phyloP scores from a whole-genome alignment of 2,888 invertebrate genomes.

The Tridacna crocea region DNA sequence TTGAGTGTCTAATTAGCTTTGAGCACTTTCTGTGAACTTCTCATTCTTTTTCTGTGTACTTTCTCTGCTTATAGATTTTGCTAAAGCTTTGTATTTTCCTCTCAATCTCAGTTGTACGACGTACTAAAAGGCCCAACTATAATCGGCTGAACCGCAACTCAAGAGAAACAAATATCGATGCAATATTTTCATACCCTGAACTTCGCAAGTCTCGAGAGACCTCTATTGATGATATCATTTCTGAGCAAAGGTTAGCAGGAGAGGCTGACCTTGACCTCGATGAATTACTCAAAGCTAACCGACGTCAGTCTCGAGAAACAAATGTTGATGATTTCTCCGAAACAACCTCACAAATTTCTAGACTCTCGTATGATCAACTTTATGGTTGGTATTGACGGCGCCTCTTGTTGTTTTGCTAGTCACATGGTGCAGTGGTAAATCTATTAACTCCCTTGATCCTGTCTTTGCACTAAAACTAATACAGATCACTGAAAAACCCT shows the following conservation, averaged over 20 bases:
- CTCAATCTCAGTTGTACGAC: constrained; percentile 34
- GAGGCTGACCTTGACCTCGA: constrained; percentile 43
- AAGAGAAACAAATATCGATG: constrained; percentile 59
- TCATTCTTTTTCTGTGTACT: not conserved
- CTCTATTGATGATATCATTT: constrained; percentile 67
- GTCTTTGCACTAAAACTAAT: constrained; percentile 10
- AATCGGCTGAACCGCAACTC: constrained; percentile 47
- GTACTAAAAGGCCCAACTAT: constrained; percentile 45
- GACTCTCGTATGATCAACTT: constrained; percentile 19
- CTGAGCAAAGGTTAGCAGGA: constrained; percentile 41
- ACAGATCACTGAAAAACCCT: not conserved
- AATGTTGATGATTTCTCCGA: constrained; percentile 40
- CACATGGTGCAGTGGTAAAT: constrained; percentile 42
- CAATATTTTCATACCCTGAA: constrained; percentile 45
- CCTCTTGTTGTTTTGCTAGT: constrained; percentile 38
- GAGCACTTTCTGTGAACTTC: too few species aligned
- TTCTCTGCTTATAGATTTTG: not conserved
- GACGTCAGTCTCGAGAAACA: constrained; percentile 34
- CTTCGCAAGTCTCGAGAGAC: constrained; percentile 65
- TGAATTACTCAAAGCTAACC: constrained; percentile 30
- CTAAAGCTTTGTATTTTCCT: too few species aligned
- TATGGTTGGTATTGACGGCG: constrained; percentile 34
- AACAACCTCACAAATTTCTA: constrained; percentile 8
- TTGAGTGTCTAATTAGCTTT: too few species aligned
- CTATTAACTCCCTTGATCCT: not conserved